Evolutionary conservation across 2,888 invertebrate species (phyloP).

Genomic region (Xestia sexstrigata): DNA sequence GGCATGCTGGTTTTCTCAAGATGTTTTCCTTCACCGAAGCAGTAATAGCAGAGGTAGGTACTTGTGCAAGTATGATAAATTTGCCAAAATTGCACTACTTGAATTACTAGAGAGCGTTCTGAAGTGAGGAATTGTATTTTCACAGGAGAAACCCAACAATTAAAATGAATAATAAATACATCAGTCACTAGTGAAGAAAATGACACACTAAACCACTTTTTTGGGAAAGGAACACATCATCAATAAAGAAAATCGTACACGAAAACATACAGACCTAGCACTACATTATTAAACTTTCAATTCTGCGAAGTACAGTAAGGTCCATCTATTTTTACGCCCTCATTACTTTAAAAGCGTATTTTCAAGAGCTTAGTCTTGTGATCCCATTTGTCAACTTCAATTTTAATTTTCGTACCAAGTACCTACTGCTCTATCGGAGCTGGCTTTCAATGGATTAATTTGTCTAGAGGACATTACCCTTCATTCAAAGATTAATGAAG

Average conservation of each 20-base stretch:
- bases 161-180: constrained; percentile 5
- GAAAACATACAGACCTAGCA: neutral
- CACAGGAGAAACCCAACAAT: neutral
- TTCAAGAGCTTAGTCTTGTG: constrained; percentile 38
- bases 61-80: neutral
- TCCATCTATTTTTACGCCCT: constrained; percentile 31
- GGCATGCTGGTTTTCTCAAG: too few relatives aligned
- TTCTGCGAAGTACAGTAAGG: constrained; percentile 20
- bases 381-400: constrained; percentile 58
- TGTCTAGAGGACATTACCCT: constrained; percentile 56
- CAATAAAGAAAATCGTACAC: neutral
- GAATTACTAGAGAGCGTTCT: neutral
- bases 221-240: neutral
- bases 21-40: too few relatives aligned
- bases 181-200: too few relatives aligned
- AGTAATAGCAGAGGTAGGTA: too few relatives aligned
- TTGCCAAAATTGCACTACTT: neutral
- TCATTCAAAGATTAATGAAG: constrained; percentile 62
- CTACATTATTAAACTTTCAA: constrained; percentile 31
- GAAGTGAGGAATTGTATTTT: neutral
- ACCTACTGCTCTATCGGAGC: constrained; percentile 43
- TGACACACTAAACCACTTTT: neutral
- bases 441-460: constrained; percentile 56
- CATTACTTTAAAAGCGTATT: constrained; percentile 35
- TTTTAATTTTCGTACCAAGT: constrained; percentile 58